Evolutionary conservation across 2,888 invertebrate species (phyloP).

Genomic region (Neoascia interrupta): DNA sequence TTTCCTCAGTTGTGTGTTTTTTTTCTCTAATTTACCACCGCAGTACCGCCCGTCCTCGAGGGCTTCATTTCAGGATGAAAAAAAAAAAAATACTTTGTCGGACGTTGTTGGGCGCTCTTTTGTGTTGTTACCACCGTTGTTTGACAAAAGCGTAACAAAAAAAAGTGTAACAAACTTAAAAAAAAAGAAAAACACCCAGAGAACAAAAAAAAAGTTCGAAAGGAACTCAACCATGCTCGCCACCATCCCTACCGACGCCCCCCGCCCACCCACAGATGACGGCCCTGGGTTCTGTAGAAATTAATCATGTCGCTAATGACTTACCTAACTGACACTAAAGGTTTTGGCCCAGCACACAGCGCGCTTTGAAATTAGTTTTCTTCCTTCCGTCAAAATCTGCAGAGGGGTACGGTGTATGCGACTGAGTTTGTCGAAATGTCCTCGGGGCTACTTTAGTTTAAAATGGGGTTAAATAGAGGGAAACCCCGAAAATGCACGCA

Average conservation of each 20-base stretch:
- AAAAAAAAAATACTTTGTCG: constrained; percentile 29
- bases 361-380: constrained; percentile 53
- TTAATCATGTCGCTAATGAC: constrained; percentile 69
- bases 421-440: constrained; percentile 42
- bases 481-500: constrained; percentile 36
- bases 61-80: constrained; percentile 20
- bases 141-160: constrained; percentile 52
- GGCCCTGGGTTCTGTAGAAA: constrained; percentile 37
- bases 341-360: constrained; percentile 46
- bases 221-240: constrained; percentile 15
- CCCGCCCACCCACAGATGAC: constrained; percentile 3
- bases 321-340: constrained; percentile 69
- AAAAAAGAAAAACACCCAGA: too few species aligned
- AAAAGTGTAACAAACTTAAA: constrained; percentile 32
- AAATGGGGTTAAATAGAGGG: constrained; percentile 60
- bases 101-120: constrained; percentile 36
- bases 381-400: constrained; percentile 13
- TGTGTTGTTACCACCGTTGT: constrained; percentile 56
- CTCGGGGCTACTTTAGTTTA: constrained; percentile 51
- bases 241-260: background rate
- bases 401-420: too few species aligned
- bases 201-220: constrained; percentile 10
- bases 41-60: constrained; percentile 29
- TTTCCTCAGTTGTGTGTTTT: constrained; percentile 26
- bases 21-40: constrained; percentile 58